These are phyloP conservation scores for Drosophila koepferae DNA, from an alignment of 2,888 invertebrate genomes.

Conservation along the genomic window DNA sequence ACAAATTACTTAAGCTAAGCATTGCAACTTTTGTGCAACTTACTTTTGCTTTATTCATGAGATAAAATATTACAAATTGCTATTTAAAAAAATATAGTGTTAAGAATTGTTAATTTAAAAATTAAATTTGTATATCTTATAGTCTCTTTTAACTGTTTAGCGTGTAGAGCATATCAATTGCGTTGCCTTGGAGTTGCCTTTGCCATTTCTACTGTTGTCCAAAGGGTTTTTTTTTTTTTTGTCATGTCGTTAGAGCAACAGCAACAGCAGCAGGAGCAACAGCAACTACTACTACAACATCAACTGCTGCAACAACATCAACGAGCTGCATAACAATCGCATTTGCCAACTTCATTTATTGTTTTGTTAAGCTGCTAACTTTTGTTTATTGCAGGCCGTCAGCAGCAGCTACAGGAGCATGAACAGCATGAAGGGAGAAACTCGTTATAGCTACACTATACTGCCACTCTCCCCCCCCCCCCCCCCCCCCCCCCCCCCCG, in stretches of 20 bases:
- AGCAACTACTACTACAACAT: conserved; percentile 8
- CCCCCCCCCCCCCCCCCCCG: too few relatives aligned
- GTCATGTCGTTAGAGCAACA: conserved; percentile 32
- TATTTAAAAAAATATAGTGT: too few relatives aligned
- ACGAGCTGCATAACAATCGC: conserved; percentile 71
- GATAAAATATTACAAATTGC: not conserved
- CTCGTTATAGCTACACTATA: conserved; percentile 15
- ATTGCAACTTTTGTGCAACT: not conserved
- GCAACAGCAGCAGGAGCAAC: not conserved
- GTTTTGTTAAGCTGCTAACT: conserved; percentile 81
- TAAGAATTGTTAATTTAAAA: too few relatives aligned
- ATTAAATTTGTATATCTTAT: not conserved
- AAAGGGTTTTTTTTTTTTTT: conserved; percentile 42
- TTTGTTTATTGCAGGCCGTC: conserved; percentile 75
- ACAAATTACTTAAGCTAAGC: conserved; percentile 1
- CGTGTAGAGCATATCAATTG: conserved; percentile 32
- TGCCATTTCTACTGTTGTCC: conserved; percentile 30
- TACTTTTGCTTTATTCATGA: not conserved
- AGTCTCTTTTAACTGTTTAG: not conserved
- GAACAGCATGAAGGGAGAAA: conserved; percentile 38
- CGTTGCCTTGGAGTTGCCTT: conserved; percentile 14
- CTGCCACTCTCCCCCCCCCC: too few relatives aligned
- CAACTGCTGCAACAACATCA: conserved; percentile 1
- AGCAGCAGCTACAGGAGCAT: conserved; percentile 36
- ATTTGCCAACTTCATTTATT: conserved; percentile 80